Evolutionary conservation across 2,888 invertebrate species (phyloP).

Genomic region (Apantesis nais): DNA sequence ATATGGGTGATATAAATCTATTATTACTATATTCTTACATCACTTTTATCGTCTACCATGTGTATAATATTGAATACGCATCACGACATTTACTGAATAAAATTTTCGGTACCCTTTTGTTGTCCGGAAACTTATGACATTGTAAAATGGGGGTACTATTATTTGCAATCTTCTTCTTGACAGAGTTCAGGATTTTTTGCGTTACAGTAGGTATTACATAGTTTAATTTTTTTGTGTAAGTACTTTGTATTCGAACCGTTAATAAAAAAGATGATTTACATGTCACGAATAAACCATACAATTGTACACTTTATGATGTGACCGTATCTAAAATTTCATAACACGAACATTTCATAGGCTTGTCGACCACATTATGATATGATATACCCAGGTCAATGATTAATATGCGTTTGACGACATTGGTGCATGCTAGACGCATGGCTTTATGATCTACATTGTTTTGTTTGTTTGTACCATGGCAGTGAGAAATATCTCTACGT

Average conservation of each 20-base stretch:
- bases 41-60: not conserved
- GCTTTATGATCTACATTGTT: no score
- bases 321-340: not conserved
- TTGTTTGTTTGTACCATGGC: no score
- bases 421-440: no score
- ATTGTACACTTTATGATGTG: not conserved
- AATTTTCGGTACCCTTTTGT: not conserved
- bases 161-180: not conserved
- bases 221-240: no score
- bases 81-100: not conserved
- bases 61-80: not conserved
- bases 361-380: not conserved
- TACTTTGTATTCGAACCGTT: not conserved
- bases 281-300: no score
- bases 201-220: not conserved
- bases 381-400: no score
- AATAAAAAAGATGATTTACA: not conserved
- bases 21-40: not conserved
- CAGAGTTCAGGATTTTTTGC: not conserved
- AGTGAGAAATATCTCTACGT: no score
- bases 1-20: not conserved
- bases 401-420: not conserved
- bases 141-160: not conserved
- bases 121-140: not conserved
- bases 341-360: not conserved